A percentile compares a stretch with the other conserved stretches of the same genome.
These are phyloP conservation scores for Gnathonemus echidnorhynchus DNA, from an alignment of 2,113 vertebrate species.

Conservation along the genomic window DNA sequence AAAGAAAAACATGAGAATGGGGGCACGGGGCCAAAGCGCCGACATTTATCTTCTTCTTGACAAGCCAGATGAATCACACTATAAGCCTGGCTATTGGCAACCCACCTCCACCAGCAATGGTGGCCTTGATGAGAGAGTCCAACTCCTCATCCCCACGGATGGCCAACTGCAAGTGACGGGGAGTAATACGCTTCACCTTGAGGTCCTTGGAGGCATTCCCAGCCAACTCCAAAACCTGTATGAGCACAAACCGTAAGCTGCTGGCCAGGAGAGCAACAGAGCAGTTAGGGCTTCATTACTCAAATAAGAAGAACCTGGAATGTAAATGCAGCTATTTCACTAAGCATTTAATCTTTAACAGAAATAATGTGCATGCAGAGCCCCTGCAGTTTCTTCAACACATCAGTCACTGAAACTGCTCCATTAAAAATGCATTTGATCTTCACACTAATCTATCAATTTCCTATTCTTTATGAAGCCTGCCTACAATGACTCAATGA, in stretches of 20 bases:
- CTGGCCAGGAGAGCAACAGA: not conserved
- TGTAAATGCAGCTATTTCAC: not conserved
- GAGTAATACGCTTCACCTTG: constrained; percentile 81
- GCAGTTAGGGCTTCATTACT: not conserved
- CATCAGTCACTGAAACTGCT: not conserved
- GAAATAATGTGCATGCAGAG: not conserved
- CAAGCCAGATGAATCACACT: not conserved
- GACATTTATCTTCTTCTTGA: not conserved
- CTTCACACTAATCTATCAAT: not conserved
- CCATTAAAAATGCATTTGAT: not conserved
- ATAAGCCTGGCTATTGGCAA: not conserved
- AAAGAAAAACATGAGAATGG: not conserved
- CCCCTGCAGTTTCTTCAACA: not conserved
- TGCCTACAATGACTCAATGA: not conserved
- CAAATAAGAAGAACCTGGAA: not conserved
- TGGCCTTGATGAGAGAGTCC: constrained; percentile 83
- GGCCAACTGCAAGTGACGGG: constrained; percentile 77
- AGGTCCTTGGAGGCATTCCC: constrained; percentile 82
- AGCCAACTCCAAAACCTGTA: constrained; percentile 78
- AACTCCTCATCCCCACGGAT: constrained; percentile 80
- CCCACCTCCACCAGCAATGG: constrained; percentile 79
- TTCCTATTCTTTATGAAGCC: not conserved
- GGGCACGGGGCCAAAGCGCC: not conserved
- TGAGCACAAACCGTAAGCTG: not conserved
- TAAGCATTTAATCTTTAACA: not conserved